Base-by-base conservation (phyloP, 2,113 vertebrate genomes). In the Syngnathus scovelli region DNA sequence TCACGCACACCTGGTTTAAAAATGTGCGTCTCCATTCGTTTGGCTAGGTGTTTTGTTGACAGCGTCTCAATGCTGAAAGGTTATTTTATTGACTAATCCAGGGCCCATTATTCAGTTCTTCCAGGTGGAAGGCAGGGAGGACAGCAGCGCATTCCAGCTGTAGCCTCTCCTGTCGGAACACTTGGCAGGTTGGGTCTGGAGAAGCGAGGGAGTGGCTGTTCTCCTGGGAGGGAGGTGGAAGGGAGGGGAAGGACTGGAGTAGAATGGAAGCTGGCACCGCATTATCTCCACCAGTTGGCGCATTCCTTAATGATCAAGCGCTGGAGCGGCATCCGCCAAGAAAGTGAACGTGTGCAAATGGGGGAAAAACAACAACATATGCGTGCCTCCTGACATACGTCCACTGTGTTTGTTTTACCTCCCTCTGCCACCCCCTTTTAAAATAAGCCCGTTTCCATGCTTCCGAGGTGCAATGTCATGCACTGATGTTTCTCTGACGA, bases 221-320 rank as follows among this genome's bases (percentile, higher is more conserved):
- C 84, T 88, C 85, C 78, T 75, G 85, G 83, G 86, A 81, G 81
- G 86, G 91, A 84, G 92, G 91, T 87, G 91, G 88, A 89, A 92
- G 90, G 87, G 79, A 91, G 90, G 93, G 92, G 87, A 84, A 85
- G 89, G 92, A 94, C 91, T 92, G 92, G 89, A 92, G 93, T 91
- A 93, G 93, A 95, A 94, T 86, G 92, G 93, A 93, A 95, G 92
- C 93, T 98, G 94, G 95, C 95, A 95, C 92, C 78, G 89, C 91
- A 94, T 95, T 97, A 97, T 96, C 94, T 95, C 83, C 93, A 96
- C 92, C 94, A 96, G 95, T 98, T 96, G 95, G 93, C 92, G 93
- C 94, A 98, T 98, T 98, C 93, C 95, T 95, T 93, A 95, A 94
- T 93, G 95, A 96, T 96, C 94, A 95, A 95, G 92, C 93, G 93